These are phyloP conservation scores for Campylomormyrus tamandua DNA, from an alignment of 2,113 vertebrate species.

Conservation along the genomic window DNA sequence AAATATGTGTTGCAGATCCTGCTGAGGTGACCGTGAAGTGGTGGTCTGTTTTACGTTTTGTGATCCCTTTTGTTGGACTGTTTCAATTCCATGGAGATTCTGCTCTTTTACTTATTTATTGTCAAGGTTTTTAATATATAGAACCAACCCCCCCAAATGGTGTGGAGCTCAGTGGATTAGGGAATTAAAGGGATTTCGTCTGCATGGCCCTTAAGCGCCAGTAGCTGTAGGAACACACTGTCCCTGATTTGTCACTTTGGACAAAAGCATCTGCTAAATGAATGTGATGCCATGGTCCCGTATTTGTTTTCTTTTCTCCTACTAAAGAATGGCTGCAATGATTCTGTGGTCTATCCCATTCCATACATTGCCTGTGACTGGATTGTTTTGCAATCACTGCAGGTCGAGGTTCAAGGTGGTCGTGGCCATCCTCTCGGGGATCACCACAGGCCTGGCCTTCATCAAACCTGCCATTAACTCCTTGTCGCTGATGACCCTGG, in stretches of 20 bases:
- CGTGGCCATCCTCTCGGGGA: constrained; percentile 80
- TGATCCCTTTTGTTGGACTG: not conserved
- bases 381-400: not conserved
- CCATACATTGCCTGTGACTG: constrained; percentile 17
- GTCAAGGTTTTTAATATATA: not conserved
- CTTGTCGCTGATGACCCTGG: constrained; percentile 89
- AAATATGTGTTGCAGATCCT: not conserved
- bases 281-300: not conserved
- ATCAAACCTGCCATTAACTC: constrained; percentile 93
- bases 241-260: not conserved
- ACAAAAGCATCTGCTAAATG: not conserved
- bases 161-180: not conserved
- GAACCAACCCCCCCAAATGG: not conserved
- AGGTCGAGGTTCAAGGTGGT: constrained; percentile 91
- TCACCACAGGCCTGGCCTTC: constrained; percentile 86
- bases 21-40: not conserved
- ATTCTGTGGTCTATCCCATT: not conserved
- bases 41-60: not conserved
- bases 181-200: not conserved
- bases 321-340: not conserved
- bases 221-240: not conserved
- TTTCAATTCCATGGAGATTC: not conserved
- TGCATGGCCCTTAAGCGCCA: not conserved
- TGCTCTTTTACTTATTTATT: not conserved
- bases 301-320: not conserved